Base-by-base conservation (phyloP, 2,888 invertebrate genomes). In the Embidobia sp. region DNA sequence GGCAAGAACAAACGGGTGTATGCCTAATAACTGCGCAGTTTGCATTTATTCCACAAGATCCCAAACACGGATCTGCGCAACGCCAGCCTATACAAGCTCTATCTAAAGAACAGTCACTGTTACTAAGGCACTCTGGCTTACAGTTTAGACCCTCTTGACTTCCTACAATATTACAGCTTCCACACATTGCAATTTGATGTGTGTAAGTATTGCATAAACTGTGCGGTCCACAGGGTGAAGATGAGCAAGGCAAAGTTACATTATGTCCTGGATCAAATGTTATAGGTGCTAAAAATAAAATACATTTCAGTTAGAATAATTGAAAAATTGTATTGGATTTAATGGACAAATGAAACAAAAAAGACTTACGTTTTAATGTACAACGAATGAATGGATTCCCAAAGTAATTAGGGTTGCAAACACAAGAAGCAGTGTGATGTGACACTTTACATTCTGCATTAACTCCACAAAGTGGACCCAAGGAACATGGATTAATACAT, bases 341-440 rank as follows among this genome's bases (percentile, higher is more conserved):
- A n/a, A n/a, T n/a, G n/a, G n/a, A n/a, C n/a, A n/a, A n/a, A n/a
- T n/a, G n/a, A n/a, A n/a, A n/a, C n/a, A n/a, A n/a, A n/a, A n/a
- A 13, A 31, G 59, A 89, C 90, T 90, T 88, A 91, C 91, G 91
- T 86, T 88, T 91, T 63, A 90, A 90, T 72, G 93, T 91, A 87
- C 96, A 96, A 85, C 95, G 95, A 73, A 93, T 92, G 85, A 95
- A 93, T 13, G 96, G 94, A 91, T 96, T 95, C 63, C 97, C 97
- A 75, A 94, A 93, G 84, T 93, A 95, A 53, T 95, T 95, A 76
- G 93, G 93, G 33, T 93, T 92, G 86, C 97, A 97, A 44, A 93
- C 90, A 86, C 97, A 97, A 18, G 94, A 93, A n/a, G 96, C 94
- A 2, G 95, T 94, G 85, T 97, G 97, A 85, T 96, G 94, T 26